phyloP scores from a whole-genome alignment of 2,797 vertebrate species.

The Epinephelus awoara region DNA sequence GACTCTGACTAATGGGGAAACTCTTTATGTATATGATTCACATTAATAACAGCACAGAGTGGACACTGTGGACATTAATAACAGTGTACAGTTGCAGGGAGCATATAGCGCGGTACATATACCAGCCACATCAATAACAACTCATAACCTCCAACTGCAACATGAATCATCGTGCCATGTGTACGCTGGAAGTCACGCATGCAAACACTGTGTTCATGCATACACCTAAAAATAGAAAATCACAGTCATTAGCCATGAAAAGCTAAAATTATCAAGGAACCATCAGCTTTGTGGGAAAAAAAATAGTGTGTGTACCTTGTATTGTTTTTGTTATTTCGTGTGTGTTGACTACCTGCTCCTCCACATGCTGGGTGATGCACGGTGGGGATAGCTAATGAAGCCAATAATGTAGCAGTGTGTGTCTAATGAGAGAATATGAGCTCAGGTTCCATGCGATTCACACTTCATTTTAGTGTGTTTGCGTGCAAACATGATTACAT shows the following conservation, averaged over 20 bases:
- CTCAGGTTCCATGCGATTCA: slow-evolving; percentile 42
- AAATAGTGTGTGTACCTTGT: slow-evolving; percentile 24
- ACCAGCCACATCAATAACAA: slow-evolving; percentile 74
- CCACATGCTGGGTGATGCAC: slow-evolving; percentile 70
- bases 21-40: slow-evolving; percentile 83
- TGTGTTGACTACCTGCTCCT: slow-evolving; percentile 49
- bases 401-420: slow-evolving; percentile 76
- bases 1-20: slow-evolving; percentile 85
- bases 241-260: slow-evolving; percentile 33
- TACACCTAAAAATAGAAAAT: slow-evolving; percentile 53
- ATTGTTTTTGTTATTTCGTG: slow-evolving; percentile 36
- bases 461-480: slow-evolving; percentile 49
- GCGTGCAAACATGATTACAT: slow-evolving; percentile 35
- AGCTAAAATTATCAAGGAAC: slow-evolving; percentile 35
- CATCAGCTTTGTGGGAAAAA: slow-evolving; percentile 38
- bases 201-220: slow-evolving; percentile 40
- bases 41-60: slow-evolving; percentile 84
- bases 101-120: slow-evolving; percentile 57
- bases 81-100: slow-evolving; percentile 64
- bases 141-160: slow-evolving; percentile 61
- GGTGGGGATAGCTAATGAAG: slow-evolving; percentile 74
- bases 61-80: slow-evolving; percentile 79
- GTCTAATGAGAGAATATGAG: slow-evolving; percentile 77
- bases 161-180: slow-evolving; percentile 64
- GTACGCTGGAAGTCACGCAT: slow-evolving; percentile 37